Evolutionary conservation across 2,797 vertebrate genomes (phyloP).

Genomic region (Ibycter americanus): DNA sequence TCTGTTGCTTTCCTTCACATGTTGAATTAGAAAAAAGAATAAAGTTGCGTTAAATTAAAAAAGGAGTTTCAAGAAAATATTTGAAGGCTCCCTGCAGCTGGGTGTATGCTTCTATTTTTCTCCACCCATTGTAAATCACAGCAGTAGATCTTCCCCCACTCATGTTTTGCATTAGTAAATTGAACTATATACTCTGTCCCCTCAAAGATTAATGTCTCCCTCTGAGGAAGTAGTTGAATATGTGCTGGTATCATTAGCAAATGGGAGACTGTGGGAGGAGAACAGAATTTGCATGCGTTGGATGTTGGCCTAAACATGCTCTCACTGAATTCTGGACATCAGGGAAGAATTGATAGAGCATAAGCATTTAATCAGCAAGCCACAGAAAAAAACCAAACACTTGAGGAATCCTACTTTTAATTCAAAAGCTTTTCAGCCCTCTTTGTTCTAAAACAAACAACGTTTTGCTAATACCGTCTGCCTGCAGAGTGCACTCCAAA

Average conservation of each 20-base stretch:
- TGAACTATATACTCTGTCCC: neutral
- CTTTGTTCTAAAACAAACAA: neutral
- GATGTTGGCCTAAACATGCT: constrained; percentile 24
- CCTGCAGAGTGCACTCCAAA: neutral
- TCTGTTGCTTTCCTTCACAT: neutral
- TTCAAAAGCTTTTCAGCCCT: neutral
- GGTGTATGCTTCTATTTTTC: neutral
- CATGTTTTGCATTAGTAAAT: constrained; percentile 47
- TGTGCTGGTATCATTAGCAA: constrained; percentile 20
- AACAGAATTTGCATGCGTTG: constrained; percentile 30
- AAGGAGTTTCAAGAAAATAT: neutral
- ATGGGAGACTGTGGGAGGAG: constrained; percentile 20
- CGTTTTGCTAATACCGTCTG: neutral
- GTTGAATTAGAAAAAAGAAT: neutral
- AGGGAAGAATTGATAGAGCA: constrained; percentile 14
- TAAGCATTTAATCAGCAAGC: constrained; percentile 14
- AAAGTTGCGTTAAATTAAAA: neutral
- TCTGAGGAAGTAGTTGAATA: constrained; percentile 13
- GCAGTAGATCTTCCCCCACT: neutral
- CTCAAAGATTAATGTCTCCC: constrained; percentile 40
- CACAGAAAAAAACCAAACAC: neutral
- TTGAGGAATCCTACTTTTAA: neutral
- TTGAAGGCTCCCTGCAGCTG: constrained; percentile 9
- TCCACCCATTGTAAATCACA: constrained; percentile 18
- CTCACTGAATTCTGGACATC: constrained; percentile 22